phyloP scores from a whole-genome alignment of 2,113 vertebrate genomes.

The Butorides virescens region DNA sequence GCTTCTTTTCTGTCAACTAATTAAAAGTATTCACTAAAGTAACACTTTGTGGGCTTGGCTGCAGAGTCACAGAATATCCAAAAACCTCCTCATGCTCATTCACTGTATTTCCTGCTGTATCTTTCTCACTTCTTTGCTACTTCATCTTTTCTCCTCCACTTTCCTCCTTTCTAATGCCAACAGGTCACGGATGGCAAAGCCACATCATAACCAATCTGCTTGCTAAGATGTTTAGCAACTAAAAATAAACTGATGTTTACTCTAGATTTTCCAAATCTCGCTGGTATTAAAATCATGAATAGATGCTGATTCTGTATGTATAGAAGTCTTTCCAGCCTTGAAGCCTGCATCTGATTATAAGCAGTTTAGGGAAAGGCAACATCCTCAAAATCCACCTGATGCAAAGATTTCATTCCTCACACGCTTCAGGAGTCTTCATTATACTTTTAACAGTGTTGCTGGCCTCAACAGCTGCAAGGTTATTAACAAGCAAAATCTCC shows the following conservation, averaged over 20 bases:
- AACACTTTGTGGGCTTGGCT: neutral
- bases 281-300: neutral
- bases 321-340: neutral
- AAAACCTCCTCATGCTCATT: neutral
- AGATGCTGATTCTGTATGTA: neutral
- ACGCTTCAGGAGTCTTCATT: rapidly evolving
- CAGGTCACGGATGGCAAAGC: neutral
- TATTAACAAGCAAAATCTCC: neutral
- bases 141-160: neutral
- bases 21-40: neutral
- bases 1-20: neutral
- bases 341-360: neutral
- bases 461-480: neutral
- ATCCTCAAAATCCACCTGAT: neutral
- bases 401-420: neutral
- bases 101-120: rapidly evolving
- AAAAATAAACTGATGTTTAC: neutral
- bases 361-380: neutral
- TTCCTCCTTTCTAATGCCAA: neutral
- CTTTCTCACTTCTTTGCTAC: neutral
- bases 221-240: neutral
- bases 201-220: neutral
- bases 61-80: neutral
- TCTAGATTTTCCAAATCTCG: neutral
- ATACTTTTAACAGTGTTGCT: neutral